Evolutionary conservation across 2,888 invertebrate genomes (phyloP).

Genomic region (Cantharis lateralis): DNA sequence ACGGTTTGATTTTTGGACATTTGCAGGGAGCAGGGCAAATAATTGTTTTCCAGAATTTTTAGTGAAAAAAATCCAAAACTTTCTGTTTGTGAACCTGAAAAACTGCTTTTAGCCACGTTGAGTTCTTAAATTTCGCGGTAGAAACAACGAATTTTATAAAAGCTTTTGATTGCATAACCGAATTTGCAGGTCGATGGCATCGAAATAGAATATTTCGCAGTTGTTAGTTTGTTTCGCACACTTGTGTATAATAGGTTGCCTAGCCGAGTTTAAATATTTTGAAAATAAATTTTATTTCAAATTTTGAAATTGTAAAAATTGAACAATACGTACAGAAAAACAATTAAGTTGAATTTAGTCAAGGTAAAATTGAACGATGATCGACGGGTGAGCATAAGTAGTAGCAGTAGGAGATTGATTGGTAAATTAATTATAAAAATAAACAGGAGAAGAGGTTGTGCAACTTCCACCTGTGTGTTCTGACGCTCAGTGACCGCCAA

Average conservation of each 20-base stretch:
- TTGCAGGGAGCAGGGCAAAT: too few species aligned
- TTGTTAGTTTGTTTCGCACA: neutral
- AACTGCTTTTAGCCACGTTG: too few species aligned
- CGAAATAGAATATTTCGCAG: neutral
- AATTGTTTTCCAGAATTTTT: too few species aligned
- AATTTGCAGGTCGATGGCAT: neutral
- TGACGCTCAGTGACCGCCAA: conserved; percentile 18
- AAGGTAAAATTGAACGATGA: neutral
- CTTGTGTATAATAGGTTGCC: neutral
- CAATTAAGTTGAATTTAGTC: neutral
- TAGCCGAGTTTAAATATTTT: neutral
- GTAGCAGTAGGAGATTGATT: neutral
- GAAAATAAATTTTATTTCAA: neutral
- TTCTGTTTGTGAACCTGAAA: too few species aligned
- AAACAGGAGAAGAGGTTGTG: conserved; percentile 19
- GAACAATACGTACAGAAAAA: neutral
- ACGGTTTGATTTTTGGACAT: too few species aligned
- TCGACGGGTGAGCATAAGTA: neutral
- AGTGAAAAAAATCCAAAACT: too few species aligned
- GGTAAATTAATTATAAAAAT: conserved; percentile 15
- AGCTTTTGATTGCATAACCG: neutral
- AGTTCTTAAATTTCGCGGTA: neutral
- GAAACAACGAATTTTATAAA: neutral
- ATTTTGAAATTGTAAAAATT: neutral
- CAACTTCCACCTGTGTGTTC: conserved; percentile 28